Percentiles rank a stretch among this genome's conserved stretches.
Evolutionary conservation across 2,888 invertebrate species (phyloP).

Genomic region (Marronus borbonicus): DNA sequence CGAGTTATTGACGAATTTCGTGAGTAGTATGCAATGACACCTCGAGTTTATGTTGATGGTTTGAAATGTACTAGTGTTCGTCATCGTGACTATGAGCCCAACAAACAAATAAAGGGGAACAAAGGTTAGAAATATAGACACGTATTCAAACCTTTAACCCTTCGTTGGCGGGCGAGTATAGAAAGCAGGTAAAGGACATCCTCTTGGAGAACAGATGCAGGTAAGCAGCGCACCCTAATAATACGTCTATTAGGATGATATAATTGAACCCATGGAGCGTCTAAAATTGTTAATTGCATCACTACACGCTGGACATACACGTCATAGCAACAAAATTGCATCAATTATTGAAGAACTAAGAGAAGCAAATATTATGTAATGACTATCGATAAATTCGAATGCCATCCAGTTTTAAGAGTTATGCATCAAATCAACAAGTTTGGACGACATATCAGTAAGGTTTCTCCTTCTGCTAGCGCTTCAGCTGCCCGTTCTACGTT

Average conservation of each 20-base stretch:
- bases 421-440: too few species aligned
- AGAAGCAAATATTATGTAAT: not conserved
- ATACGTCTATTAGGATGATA: constrained; percentile 48
- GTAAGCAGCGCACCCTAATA: not conserved
- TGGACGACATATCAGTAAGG: too few species aligned
- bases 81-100: too few species aligned
- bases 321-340: constrained; percentile 46
- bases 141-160: constrained; percentile 4
- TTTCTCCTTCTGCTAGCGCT: too few species aligned
- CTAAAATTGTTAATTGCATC: constrained; percentile 41
- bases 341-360: constrained; percentile 41
- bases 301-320: constrained; percentile 37
- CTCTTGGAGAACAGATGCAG: not conserved
- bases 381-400: too few species aligned
- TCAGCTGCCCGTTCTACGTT: too few species aligned
- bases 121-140: not conserved
- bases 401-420: too few species aligned
- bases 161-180: not conserved
- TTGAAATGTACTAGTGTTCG: not conserved
- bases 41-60: not conserved
- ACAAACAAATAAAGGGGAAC: not conserved
- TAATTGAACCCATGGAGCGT: constrained; percentile 47
- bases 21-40: not conserved
- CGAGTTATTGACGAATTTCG: not conserved
- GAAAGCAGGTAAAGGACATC: not conserved